Percentiles rank a stretch among this genome's conserved stretches.
Evolutionary conservation across 1,140 invertebrate genomes (phyloP).

Genomic region (Anthonomus grandis): DNA sequence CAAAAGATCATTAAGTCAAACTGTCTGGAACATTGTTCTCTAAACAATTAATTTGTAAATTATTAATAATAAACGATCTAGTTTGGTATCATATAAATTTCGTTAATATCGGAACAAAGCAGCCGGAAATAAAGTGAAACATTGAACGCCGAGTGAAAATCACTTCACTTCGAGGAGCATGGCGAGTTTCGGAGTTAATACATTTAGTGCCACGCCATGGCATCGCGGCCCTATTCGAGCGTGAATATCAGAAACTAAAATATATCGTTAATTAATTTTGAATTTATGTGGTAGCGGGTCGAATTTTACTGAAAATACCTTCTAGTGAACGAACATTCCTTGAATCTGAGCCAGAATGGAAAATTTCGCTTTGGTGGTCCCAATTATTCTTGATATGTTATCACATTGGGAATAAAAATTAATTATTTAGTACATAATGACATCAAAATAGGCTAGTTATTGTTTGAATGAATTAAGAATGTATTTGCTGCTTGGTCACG

Average conservation of each 20-base stretch:
- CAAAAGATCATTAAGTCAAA: constrained; percentile 2
- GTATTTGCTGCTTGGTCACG: too few species aligned
- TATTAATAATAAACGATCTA: too few species aligned
- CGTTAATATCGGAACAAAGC: background rate
- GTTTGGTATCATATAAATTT: too few species aligned
- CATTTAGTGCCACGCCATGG: constrained; percentile 6
- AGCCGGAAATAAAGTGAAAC: background rate
- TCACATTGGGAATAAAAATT: background rate
- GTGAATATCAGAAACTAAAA: constrained; percentile 5
- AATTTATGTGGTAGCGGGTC: background rate
- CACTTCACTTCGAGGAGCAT: background rate
- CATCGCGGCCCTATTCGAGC: background rate
- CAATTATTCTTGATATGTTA: too few species aligned
- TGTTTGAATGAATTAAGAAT: too few species aligned
- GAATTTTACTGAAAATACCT: background rate
- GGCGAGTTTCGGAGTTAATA: background rate
- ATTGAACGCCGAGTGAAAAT: too few species aligned
- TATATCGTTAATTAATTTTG: constrained; percentile 11
- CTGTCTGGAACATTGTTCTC: constrained; percentile 11
- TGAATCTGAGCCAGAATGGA: background rate
- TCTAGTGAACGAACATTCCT: background rate
- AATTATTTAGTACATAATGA: background rate
- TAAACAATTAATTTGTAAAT: too few species aligned
- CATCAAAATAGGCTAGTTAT: background rate
- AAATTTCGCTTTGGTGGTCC: too few species aligned